Base-by-base conservation (phyloP, 1,140 invertebrate species). In the Drosophila subobscura region DNA sequence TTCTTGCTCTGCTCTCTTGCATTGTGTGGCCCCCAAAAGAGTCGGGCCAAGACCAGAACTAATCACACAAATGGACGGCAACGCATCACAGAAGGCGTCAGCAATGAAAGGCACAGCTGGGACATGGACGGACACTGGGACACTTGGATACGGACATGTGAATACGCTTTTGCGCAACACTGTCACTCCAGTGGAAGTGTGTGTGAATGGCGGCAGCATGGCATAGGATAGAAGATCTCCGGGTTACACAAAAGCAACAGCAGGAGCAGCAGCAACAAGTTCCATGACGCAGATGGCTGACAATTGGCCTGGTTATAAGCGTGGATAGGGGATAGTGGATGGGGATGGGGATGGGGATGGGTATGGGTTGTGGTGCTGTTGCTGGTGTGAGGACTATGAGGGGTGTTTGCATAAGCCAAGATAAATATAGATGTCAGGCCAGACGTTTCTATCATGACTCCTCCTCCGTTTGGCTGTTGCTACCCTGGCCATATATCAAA, bases 11-110 rank as follows among this genome's bases (percentile, higher is more conserved):
- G 16, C 70, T 63, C 70, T 63, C 25, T 33, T 68, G 66, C 77
- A 77, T 85, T 85, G 77, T 85, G 61, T 68, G 65, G 61, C 16
- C 16, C 81, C 53, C 54, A 67, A 85, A 85, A 57, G 42, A 33
- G 16, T 20, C 16, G 1, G 12, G 40, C 16, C 16, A 20, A 23
- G 4, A 5, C 53, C 44, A 70, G 51, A 70, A 71, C 83, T 88
- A 88, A 88, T 88, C 83, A 86, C 53, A 79, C 83, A 88, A 88
- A 88, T 88, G 83, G 83, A 86, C 57, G 65, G 61, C 61, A 81
- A 65, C 59, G 60, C 71, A 74, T 74, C 71, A 72, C 67, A 51
- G 23, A 41, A 53, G 49, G 55, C 44, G 41, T 40, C 49, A 52
- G 23, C 41, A 41, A 51, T 55, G 72, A 50, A 75, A 61, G 59